Base-by-base conservation (phyloP, 2,888 invertebrate species). In the Listrodromus nycthemerus region DNA sequence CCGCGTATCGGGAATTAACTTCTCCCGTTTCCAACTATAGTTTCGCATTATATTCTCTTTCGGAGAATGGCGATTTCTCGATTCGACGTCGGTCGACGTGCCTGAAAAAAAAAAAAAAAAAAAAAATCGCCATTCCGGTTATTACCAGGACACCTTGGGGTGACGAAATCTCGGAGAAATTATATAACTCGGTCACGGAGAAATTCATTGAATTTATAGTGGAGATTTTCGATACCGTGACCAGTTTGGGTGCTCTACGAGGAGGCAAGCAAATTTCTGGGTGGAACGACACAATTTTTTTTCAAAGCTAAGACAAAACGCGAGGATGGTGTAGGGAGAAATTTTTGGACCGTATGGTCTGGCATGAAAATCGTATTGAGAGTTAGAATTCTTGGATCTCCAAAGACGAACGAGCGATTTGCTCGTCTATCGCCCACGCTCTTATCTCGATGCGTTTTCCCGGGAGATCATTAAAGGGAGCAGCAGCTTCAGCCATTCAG, bases 1-100 rank as follows among this genome's bases (percentile, higher is more conserved):
- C 61, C 10, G 45, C 58, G 48, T 67, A 61, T 74, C 48, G 80
- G 21, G 74, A 67, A 74, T 74, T 69, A 69, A 74, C 67, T 61
- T n/a, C 37, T 63, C 61, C 30, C 67, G 67, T 52, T 61, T 74
- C 33, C 58, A 13, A 10, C 61, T 65, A 50, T 77, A 69, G 69
- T 61, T 45, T 61, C 52, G 58, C 41, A 27, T 66, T 19, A 52
- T 41, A 37, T 50, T 50, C 65, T 19, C 65, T 19, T 33, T n/a
- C 50, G 19, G n/a, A 66, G 66, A 10, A 33, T 16, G 30, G 33
- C 58, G 21, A 45, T 45, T 45, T 45, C 41, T 45, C 41, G 41
- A 45, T 45, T 45, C 41, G 41, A 45, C 13, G 41, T 16, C 16
- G 16, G 13, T 1, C 13, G 41, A 16, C 4, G 41, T 45, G 13